Base-by-base conservation (phyloP, 92 coral and sea anemone species). In the Umimayanthus chanpuru region DNA sequence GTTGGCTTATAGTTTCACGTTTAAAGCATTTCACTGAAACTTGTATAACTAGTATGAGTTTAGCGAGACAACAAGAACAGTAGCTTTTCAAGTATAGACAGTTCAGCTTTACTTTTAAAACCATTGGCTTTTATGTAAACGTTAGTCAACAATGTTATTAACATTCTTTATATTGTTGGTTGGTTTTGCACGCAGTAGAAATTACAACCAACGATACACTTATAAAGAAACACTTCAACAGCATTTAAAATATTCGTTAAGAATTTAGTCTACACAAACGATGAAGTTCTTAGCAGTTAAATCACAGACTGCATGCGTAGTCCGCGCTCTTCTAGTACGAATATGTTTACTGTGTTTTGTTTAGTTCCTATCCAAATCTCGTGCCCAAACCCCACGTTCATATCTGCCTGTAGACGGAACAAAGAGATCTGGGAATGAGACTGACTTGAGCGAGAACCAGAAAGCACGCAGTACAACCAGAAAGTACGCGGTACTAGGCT, bases 1-100 rank as follows among this genome's bases (percentile, higher is more conserved):
- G 79, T 36, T 74, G 47, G 79, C 77, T 38, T 74, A 39, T 73
- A 73, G 77, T 30, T 73, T 73, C 77, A 29, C 41, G 23, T 32
- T 39, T 39, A 36, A 36, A 16, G 79, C 79, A 74, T 74, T 74
- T 74, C 16, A 61, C 18, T 16, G 67, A 18, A 11, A 61, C 67
- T 61, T 16, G 11, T 21, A 18, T 16, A 3, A 61, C 67, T 61
- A 61, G 23, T 61, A 7, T 16, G 9, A 61, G 49, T 74, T 74
- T 20, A 39, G 14, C 49, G 10, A 74, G 49, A 74, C 7, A 14
- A 38, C 49, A 74, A 1, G 67, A 3, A 61, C 64, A 61, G 25
- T 61, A 61, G 7, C 2, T 18, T 61, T 61, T 20, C 67, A 61
- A 0, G 18, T 18, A 11, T 9, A 9, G 14, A 11, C 14, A 9